A percentile compares a stretch with the other conserved stretches of the same genome.
These are phyloP conservation scores for Meles meles DNA, from an alignment of 2,113 vertebrate genomes.

Conservation along the genomic window DNA sequence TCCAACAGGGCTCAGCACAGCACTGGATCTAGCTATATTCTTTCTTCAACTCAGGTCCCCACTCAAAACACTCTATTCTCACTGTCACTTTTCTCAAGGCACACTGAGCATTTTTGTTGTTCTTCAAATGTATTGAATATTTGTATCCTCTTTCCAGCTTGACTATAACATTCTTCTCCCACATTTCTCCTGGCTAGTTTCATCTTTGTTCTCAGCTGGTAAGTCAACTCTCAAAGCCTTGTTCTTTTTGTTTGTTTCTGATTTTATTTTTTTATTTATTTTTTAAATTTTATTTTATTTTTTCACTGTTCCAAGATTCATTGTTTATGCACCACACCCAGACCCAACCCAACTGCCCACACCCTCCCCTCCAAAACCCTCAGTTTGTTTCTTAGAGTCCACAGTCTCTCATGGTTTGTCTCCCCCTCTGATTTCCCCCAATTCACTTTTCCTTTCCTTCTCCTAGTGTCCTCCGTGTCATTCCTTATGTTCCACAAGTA, in stretches of 20 bases:
- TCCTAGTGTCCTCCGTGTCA: no score
- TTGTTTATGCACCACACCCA: no score
- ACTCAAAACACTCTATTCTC: neutral
- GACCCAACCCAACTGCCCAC: no score
- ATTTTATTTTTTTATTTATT: no score
- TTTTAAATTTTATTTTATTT: no score
- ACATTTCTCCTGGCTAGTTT: neutral
- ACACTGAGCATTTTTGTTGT: neutral
- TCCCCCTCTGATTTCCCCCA: no score
- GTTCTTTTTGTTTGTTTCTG: neutral
- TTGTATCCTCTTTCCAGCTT: neutral
- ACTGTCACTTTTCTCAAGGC: neutral
- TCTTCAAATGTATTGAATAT: neutral
- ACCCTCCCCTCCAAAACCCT: no score
- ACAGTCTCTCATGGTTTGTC: no score
- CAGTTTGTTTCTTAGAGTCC: no score
- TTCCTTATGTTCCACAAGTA: no score
- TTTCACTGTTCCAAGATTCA: no score
- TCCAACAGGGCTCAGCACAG: neutral
- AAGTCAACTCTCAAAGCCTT: neutral
- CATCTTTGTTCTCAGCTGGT: neutral
- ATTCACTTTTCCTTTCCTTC: no score
- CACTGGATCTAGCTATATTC: neutral
- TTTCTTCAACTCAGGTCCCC: neutral
- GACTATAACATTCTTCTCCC: neutral